A percentile compares a stretch with the other conserved stretches of the same genome.
phyloP scores from a whole-genome alignment of 2,113 vertebrate species.

The Leptobrachium leishanense region DNA sequence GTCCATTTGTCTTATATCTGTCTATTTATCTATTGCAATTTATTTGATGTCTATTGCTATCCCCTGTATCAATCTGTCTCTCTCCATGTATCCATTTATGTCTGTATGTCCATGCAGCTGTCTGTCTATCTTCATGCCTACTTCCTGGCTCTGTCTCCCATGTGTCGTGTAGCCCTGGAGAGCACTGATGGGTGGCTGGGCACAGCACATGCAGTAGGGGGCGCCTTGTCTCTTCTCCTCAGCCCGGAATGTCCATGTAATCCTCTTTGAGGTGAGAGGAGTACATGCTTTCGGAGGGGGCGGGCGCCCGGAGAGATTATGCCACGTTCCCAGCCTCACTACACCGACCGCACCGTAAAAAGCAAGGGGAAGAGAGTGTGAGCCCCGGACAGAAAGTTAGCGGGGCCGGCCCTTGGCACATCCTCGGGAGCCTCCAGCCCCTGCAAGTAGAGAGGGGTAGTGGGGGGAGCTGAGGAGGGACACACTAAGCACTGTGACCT shows the following conservation, averaged over 20 bases:
- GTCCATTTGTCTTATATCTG: too few species aligned
- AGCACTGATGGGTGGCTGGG: too few species aligned
- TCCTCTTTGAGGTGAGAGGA: neutral
- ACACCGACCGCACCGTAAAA: slow-evolving; percentile 18
- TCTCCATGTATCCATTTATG: too few species aligned
- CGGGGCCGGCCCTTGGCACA: neutral
- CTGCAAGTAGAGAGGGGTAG: neutral
- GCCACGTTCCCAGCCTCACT: slow-evolving; percentile 28
- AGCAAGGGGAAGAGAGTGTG: neutral
- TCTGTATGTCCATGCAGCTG: too few species aligned
- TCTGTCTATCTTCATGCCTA: too few species aligned
- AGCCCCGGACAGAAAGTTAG: slow-evolving; percentile 17
- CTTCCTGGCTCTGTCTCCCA: too few species aligned
- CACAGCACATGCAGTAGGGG: slow-evolving; percentile 1
- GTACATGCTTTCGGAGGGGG: neutral
- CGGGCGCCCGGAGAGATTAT: slow-evolving; percentile 15
- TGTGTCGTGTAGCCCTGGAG: too few species aligned
- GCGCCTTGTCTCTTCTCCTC: neutral
- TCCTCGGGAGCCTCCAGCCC: neutral
- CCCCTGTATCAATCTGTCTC: too few species aligned
- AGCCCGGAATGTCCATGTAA: neutral
- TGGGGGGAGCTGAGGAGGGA: neutral
- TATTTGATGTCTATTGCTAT: too few species aligned
- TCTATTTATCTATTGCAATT: too few species aligned
- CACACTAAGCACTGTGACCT: neutral